phyloP scores from a whole-genome alignment of 2,888 invertebrate species.

The Corythucha ciliata region DNA sequence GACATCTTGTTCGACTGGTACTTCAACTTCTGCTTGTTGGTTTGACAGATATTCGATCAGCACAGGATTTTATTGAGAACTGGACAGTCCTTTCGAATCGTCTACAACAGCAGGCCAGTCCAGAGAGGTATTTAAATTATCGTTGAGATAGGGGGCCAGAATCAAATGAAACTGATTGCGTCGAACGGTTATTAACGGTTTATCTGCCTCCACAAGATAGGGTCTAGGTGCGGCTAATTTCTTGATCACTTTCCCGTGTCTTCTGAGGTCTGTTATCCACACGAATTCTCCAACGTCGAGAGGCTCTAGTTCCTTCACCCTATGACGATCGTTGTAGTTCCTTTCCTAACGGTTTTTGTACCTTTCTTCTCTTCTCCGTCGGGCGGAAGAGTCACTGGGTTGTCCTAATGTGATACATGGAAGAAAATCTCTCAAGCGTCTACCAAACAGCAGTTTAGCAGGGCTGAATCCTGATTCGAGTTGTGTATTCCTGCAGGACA shows the following conservation, averaged over 20 bases:
- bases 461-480: not conserved
- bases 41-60: too few species aligned
- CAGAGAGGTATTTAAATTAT: too few species aligned
- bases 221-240: constrained; percentile 10
- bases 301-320: not conserved
- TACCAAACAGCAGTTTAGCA: constrained; percentile 9
- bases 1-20: too few species aligned
- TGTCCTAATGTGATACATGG: too few species aligned
- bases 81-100: too few species aligned
- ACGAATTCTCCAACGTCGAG: constrained; percentile 11
- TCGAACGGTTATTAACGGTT: constrained; percentile 6
- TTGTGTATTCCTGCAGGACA: constrained; percentile 4
- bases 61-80: too few species aligned
- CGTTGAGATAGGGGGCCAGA: constrained; percentile 12
- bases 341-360: constrained; percentile 3
- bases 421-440: not conserved
- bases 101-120: too few species aligned
- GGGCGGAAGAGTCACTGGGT: too few species aligned
- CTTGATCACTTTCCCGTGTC: constrained; percentile 11
- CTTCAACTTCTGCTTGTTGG: too few species aligned
- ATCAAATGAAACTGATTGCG: constrained; percentile 8
- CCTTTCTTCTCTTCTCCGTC: constrained; percentile 1
- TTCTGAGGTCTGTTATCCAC: constrained; percentile 8
- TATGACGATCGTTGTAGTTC: constrained; percentile 6
- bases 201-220: constrained; percentile 10